A percentile compares a stretch with the other conserved stretches of the same genome.
phyloP scores from a whole-genome alignment of 2,797 vertebrate species.

The Toxotes lorentzi region DNA sequence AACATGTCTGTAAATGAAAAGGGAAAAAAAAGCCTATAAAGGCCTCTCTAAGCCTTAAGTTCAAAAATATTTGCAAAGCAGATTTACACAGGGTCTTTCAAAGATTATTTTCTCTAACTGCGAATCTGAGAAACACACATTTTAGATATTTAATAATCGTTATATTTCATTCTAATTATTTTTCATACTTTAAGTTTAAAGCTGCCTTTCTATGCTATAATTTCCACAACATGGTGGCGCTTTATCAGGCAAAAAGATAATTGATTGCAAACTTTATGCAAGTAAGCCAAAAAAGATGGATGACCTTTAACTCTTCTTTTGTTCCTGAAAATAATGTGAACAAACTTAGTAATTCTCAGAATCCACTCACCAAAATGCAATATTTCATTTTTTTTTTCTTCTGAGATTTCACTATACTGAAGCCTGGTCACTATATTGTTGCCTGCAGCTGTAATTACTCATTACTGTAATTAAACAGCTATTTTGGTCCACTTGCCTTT shows the following conservation, averaged over 20 bases:
- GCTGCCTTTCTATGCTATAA: background rate
- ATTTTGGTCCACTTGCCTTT: background rate
- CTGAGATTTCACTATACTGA: background rate
- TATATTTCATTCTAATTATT: background rate
- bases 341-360: background rate
- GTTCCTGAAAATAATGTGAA: background rate
- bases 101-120: background rate
- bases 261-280: background rate
- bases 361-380: background rate
- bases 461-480: constrained; percentile 27
- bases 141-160: background rate
- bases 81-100: background rate
- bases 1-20: constrained; percentile 2
- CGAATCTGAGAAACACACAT: background rate
- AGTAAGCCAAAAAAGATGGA: background rate
- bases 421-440: constrained; percentile 4
- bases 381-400: background rate
- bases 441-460: constrained; percentile 28
- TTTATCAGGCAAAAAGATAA: background rate
- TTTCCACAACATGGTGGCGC: background rate
- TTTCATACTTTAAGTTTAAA: background rate
- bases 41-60: background rate
- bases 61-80: background rate
- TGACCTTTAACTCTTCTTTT: background rate
- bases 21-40: background rate